Evolutionary conservation across 2,888 invertebrate species (phyloP).

Genomic region (Sphinx pinastri): DNA sequence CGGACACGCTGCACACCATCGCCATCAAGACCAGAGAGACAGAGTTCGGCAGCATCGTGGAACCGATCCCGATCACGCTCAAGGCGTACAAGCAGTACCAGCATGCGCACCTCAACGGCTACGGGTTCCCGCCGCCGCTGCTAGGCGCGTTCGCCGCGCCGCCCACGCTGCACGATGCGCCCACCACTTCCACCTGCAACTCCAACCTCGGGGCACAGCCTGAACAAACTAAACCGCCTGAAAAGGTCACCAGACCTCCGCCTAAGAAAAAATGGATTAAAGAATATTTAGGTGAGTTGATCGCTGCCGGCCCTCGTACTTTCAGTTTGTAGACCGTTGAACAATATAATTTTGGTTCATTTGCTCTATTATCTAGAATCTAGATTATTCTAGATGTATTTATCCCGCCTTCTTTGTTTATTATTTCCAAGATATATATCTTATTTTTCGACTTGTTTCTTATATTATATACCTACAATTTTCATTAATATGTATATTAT

Average conservation of each 20-base stretch:
- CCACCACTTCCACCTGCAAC: slow-evolving; percentile 53
- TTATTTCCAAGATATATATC: neutral
- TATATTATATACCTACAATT: neutral
- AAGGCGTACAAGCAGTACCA: slow-evolving; percentile 67
- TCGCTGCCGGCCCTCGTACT: neutral
- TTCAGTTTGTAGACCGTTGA: neutral
- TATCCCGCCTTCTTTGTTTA: neutral
- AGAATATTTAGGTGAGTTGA: slow-evolving; percentile 85
- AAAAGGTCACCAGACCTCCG: slow-evolving; percentile 74
- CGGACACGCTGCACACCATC: slow-evolving; percentile 70
- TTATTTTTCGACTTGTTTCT: neutral
- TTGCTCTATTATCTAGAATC: neutral
- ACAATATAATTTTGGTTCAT: neutral
- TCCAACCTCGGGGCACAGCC: slow-evolving; percentile 53
- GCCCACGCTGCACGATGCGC: slow-evolving; percentile 49
- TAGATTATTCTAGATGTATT: neutral
- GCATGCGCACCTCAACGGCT: slow-evolving; percentile 55
- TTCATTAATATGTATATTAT: neutral
- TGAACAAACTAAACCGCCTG: slow-evolving; percentile 52
- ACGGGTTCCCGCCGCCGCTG: slow-evolving; percentile 51
- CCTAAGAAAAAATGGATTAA: slow-evolving; percentile 91
- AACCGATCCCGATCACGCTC: slow-evolving; percentile 71
- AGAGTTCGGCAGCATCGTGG: slow-evolving; percentile 72
- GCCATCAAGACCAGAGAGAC: slow-evolving; percentile 74
- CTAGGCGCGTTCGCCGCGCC: slow-evolving; percentile 40